Percentiles rank a stretch among this genome's conserved stretches.
These are phyloP conservation scores for Andricus curvator DNA, from an alignment of 2,888 invertebrate species.

Conservation along the genomic window DNA sequence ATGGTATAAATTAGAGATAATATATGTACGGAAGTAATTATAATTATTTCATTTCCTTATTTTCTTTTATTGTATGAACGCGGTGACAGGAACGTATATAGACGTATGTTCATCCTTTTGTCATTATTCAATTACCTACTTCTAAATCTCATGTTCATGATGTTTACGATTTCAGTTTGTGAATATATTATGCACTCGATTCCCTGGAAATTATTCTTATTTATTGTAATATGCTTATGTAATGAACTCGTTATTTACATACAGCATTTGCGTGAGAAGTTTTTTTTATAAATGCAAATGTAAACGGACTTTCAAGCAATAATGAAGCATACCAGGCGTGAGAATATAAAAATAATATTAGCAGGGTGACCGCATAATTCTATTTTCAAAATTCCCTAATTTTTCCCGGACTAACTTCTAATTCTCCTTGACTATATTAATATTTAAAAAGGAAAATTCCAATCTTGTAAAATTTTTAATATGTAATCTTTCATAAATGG, in stretches of 20 bases:
- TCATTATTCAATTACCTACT: conserved; percentile 5
- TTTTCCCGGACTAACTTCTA: too few species aligned
- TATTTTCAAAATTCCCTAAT: too few species aligned
- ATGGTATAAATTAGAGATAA: background rate
- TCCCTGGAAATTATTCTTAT: background rate
- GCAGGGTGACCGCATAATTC: too few species aligned
- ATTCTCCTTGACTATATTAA: too few species aligned
- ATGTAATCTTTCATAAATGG: too few species aligned
- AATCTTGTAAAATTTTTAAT: too few species aligned
- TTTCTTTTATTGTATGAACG: conserved; percentile 11
- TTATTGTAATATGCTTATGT: background rate
- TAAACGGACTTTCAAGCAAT: conserved; percentile 13
- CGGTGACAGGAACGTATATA: background rate
- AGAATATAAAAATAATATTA: background rate
- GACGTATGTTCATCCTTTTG: background rate
- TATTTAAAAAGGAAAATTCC: too few species aligned
- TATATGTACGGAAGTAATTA: background rate
- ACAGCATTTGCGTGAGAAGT: background rate
- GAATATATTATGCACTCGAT: background rate
- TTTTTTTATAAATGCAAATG: background rate
- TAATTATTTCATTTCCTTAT: conserved; percentile 31
- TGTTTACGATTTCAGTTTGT: background rate
- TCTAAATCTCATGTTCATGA: background rate
- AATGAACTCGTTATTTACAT: conserved; percentile 15
- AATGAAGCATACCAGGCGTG: background rate